Base-by-base conservation (phyloP, 2,113 vertebrate genomes). In the Oceanodroma tethys region DNA sequence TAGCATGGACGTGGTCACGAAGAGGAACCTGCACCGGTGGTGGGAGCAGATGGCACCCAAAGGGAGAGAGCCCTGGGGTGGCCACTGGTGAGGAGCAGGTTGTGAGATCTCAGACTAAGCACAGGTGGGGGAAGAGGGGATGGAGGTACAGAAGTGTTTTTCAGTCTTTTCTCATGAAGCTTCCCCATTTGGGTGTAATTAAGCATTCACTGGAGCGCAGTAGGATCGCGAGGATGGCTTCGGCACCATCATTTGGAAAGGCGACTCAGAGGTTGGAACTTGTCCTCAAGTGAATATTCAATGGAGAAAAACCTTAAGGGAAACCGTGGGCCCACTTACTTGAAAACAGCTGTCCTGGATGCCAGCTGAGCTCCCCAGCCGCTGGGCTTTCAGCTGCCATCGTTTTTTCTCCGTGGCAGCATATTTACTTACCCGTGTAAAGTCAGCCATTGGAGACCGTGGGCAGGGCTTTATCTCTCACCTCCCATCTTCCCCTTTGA, bases 381-480 rank as follows among this genome's bases (percentile, higher is more conserved):
- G 0, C 25, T 55, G 66, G 20, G 23, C n/a, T 70, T 63, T 43
- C 42, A 48, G 38, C 73, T 67, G 45, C 62, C 36, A 6, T 60
- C 9, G 2, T 9, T 59, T 48, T 78, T 67, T 43, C n/a, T 88
- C 11, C n/a, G 43, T 82, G 66, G 59, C 43, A 82, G 20, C 23
- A 0, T 19, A 2, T 53, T 42, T 27, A 20, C 34, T 75, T 67
- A 23, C 36, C 52, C 5, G 0, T 13, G 13, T 38, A 3, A 74
- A 50, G 29, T 71, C 16, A 76, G 30, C 40, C 50, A 4, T 7
- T 52, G 42, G 86, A 88, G 68, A 32, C 1, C 7, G 0, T 29
- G n/a, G 21, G 16, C 59, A 48, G 47, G 42, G 53, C 65, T 76
- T 81, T 12, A 3, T 43, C 19, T 88, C 21, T 58, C 48, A 19